Evolutionary conservation across 2,797 vertebrate genomes (phyloP), one percentile per base, ranked within the genome.

Genomic region (Micrastur ruficollis): DNA sequence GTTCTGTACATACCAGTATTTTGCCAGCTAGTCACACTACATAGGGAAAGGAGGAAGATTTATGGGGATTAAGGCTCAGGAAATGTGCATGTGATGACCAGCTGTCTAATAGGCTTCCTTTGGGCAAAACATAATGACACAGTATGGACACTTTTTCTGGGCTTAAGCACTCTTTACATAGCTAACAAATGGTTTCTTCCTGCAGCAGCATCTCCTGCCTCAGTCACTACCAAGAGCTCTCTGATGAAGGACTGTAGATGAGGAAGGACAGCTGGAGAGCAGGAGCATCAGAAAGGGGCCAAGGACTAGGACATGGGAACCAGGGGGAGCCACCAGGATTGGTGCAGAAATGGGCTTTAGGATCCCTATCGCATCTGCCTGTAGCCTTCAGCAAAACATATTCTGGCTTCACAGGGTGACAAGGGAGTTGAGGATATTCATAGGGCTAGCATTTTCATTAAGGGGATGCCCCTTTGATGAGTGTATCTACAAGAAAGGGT

Each of bases 321-420:
- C 14, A 23, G 25, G 11, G 6, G 32, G 2, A 72, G 2, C 2
- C 44, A 78, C 12, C 23, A 68, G 62, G 68, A 56, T 3, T 0
- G 3, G 14, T 42, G 29, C 32, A 79, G 14, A 68, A 11, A 56
- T 6, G 16, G 11, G 4, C 11, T 46, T 74, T 17, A 26, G 36
- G 32, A 63, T 32, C 5, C 13, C 9, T 25, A 44, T 32, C 0
- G 1, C 34, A 82, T 31, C 47, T 38, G 32, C 7, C 59, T 56
- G 50, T n/a, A 73, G 25, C 27, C 25, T 89, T 27, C 63, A 72
- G n/a, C 4, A 4, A 81, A 72, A 73, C 10, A 36, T 16, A 31
- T 22, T 68, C 29, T 75, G 40, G 38, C 25, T 19, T 53, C 34
- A 32, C 0, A 21, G 23, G 10, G 11, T n/a, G 19, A 42, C 2